These are phyloP conservation scores for Danaus chrysippus DNA, from an alignment of 2,888 invertebrate genomes.

Conservation along the genomic window DNA sequence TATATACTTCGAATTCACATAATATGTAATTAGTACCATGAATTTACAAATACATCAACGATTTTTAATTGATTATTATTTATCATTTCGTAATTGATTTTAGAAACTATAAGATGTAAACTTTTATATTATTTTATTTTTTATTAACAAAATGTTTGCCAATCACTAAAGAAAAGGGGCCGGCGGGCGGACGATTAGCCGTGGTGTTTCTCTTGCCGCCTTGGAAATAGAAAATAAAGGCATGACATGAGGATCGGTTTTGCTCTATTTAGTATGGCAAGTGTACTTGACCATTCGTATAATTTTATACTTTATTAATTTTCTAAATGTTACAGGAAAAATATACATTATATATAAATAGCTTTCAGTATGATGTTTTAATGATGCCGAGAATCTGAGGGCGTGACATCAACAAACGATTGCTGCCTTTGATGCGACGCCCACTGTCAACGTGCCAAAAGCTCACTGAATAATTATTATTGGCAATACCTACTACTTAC, in stretches of 20 bases:
- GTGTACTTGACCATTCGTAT: constrained; percentile 28
- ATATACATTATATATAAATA: constrained; percentile 16
- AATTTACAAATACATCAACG: no score
- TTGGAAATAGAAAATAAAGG: constrained; percentile 76
- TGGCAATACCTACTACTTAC: constrained; percentile 16
- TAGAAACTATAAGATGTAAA: background rate
- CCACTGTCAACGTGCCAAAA: constrained; percentile 31
- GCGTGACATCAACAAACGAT: constrained; percentile 36
- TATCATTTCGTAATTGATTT: no score
- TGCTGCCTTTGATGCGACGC: constrained; percentile 35
- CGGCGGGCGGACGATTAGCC: constrained; percentile 71
- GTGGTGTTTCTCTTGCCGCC: constrained; percentile 65
- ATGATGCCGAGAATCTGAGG: constrained; percentile 28
- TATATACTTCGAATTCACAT: background rate
- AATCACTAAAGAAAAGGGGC: constrained; percentile 49
- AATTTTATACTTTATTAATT: background rate
- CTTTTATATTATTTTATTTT: background rate
- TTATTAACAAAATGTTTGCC: constrained; percentile 32
- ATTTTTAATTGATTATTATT: no score
- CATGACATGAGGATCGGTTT: constrained; percentile 53
- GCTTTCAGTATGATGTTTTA: constrained; percentile 10
- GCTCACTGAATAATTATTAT: constrained; percentile 32
- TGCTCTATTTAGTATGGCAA: constrained; percentile 31
- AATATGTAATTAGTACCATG: background rate
- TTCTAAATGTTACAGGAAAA: background rate